Conservation (phyloP, 2,797 vertebrate genomes). For the Avahi laniger region DNA sequence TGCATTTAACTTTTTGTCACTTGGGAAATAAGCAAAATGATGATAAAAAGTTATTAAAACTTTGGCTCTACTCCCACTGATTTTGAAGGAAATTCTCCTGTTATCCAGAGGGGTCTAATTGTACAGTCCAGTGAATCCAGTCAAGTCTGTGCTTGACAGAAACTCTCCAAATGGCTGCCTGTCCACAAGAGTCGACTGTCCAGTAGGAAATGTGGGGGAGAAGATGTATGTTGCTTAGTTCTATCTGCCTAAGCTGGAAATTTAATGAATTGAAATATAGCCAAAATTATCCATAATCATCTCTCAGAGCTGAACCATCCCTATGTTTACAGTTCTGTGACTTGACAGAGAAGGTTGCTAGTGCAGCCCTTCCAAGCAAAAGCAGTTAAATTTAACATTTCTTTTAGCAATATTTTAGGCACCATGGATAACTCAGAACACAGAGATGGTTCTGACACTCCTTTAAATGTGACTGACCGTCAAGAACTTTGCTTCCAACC, state of each 20-base stretch:
- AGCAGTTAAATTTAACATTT: neutral
- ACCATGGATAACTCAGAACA: neutral
- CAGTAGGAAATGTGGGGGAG: neutral
- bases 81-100: neutral
- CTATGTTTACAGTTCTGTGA: neutral
- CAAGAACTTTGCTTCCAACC: neutral
- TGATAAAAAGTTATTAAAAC: neutral
- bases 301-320: neutral
- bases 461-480: neutral
- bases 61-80: neutral
- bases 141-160: neutral
- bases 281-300: neutral
- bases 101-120: neutral
- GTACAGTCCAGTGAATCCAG: neutral
- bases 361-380: neutral
- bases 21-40: neutral
- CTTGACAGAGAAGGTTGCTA: neutral
- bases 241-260: neutral
- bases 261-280: neutral
- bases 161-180: neutral
- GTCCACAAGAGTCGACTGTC: fast-evolving
- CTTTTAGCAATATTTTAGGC: neutral
- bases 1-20: neutral
- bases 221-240: neutral
- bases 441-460: neutral